Evolutionary conservation across 2,888 invertebrate species (phyloP).

Genomic region (Calameuta pallipes): DNA sequence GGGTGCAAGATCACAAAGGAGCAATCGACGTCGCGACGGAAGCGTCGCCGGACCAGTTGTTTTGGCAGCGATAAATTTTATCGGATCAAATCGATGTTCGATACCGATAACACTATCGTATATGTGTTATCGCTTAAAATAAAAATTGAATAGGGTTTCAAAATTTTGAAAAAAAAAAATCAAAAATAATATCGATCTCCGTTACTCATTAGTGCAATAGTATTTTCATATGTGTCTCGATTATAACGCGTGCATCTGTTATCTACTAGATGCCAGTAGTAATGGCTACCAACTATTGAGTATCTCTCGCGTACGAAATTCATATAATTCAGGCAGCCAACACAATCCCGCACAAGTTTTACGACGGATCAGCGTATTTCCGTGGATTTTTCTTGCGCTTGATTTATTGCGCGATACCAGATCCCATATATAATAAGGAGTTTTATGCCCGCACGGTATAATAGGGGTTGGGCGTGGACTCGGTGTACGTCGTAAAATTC

Average conservation of each 20-base stretch:
- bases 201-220: too few species aligned
- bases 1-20: background rate
- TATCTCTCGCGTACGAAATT: background rate
- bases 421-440: conserved; percentile 22
- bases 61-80: background rate
- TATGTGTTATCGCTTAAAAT: background rate
- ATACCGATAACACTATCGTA: background rate
- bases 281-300: background rate
- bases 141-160: background rate
- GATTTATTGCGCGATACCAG: conserved; percentile 41
- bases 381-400: conserved; percentile 35
- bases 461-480: conserved; percentile 19
- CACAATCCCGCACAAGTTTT: conserved; percentile 23
- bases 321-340: background rate
- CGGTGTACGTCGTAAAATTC: conserved; percentile 46
- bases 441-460: conserved; percentile 32
- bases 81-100: background rate
- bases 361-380: conserved; percentile 42
- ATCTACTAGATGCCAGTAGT: background rate
- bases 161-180: background rate
- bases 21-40: conserved; percentile 25
- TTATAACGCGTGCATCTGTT: background rate
- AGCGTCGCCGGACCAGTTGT: conserved; percentile 30
- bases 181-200: background rate
- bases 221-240: too few species aligned